Evolutionary conservation across 2,113 vertebrate genomes (phyloP), one percentile per base, ranked within the genome.

Genomic region (Zosterops hypoxanthus): DNA sequence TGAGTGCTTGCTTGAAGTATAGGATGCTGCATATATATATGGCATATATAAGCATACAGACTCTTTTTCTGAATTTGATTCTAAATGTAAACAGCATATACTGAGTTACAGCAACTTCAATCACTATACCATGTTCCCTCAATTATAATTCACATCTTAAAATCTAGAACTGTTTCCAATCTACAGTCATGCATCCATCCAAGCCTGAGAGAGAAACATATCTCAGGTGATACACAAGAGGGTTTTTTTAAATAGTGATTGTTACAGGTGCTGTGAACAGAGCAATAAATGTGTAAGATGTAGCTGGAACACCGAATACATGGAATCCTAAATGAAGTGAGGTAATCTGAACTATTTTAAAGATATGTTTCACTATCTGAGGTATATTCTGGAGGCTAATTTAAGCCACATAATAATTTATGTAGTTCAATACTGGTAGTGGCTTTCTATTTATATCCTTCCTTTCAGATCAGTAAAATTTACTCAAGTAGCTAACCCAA

Each of bases 371-470:
- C 57, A 55, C 34, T 95, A 22, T 57, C 60, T 64, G 41, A 80
- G 77, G 63, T 73, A 85, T 82, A 85, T 87, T 92, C 82, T 92
- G 71, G 29, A 68, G 36, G 50, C 68, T 96, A 78, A 91, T 92
- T 86, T 90, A 92, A 83, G 50, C 33, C 70, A 73, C 41, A 49
- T 52, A 78, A 20, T 73, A 77, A 17, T 77, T 31, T 57, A 10
- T 28, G 31, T 50, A 44, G 39, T 52, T 78, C 79, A 92, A 23
- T 78, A 92, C 15, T 26, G 31, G 31, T 46, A 90, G 64, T 71
- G 49, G 41, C 17, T 90, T 77, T 73, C 84, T 88, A 61, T 65
- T 91, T 88, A 71, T 90, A 86, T 7, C 21, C 25, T 81, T 73
- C 60, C 56, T 86, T 88, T 64, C 55, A 77, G 82, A 92, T 57